Conservation (phyloP, 2,113 vertebrate species). For the Marmota flaviventris region DNA sequence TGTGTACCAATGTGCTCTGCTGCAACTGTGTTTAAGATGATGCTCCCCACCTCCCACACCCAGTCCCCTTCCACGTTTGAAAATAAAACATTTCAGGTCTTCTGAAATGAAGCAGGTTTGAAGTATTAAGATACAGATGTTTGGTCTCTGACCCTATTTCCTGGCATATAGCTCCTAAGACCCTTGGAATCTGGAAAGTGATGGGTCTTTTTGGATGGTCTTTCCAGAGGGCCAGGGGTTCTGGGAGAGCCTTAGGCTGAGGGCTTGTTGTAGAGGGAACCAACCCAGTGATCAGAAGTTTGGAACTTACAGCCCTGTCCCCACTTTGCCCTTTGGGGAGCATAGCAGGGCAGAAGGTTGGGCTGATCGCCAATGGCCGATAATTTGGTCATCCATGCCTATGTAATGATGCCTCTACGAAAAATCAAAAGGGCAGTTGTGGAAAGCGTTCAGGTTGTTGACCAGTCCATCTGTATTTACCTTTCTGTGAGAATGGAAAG, state of each 20-base stretch:
- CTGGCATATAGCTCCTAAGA: background rate
- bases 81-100: background rate
- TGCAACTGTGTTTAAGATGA: background rate
- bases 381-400: background rate
- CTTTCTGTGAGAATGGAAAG: slow-evolving; percentile 24
- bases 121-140: background rate
- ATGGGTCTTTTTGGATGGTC: background rate
- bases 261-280: background rate
- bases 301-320: background rate
- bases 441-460: background rate
- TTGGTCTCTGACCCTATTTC: background rate
- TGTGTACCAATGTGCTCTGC: too few relatives aligned
- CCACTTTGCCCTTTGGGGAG: background rate
- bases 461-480: background rate
- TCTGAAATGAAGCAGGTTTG: background rate
- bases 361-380: background rate
- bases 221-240: background rate
- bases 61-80: background rate
- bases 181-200: background rate
- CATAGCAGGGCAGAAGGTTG: background rate
- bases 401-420: background rate
- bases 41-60: background rate
- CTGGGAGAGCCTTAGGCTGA: background rate
- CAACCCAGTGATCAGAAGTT: background rate
- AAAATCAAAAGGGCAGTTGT: background rate